A percentile compares a stretch with the other conserved stretches of the same genome.
phyloP scores from a whole-genome alignment of 2,797 vertebrate genomes.

The Notolepis coatsorum region DNA sequence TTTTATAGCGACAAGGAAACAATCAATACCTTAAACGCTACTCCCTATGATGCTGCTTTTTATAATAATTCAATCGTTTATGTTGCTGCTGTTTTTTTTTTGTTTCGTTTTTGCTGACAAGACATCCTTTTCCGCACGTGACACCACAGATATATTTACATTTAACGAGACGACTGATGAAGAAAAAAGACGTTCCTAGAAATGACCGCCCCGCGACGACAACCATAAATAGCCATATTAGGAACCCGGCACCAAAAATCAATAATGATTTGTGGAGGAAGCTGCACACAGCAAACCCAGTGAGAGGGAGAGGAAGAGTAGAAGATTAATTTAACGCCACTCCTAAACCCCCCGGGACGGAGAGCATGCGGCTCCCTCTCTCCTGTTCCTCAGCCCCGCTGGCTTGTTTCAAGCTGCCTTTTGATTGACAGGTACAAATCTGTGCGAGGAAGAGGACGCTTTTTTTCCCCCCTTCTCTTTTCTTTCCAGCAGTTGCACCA shows the following conservation, averaged over 20 bases:
- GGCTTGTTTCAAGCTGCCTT: constrained; percentile 78
- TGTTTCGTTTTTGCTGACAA: background rate
- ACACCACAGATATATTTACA: constrained; percentile 6
- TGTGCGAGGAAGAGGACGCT: constrained; percentile 77
- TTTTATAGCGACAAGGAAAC: too few relatives aligned
- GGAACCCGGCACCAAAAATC: constrained; percentile 63
- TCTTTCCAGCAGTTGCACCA: constrained; percentile 75
- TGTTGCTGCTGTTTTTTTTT: background rate
- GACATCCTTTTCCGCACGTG: too few relatives aligned
- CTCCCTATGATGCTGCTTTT: too few relatives aligned
- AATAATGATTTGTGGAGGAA: constrained; percentile 71
- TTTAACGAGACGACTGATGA: constrained; percentile 23
- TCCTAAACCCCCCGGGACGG: constrained; percentile 81
- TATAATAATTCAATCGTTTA: background rate
- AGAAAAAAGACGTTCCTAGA: constrained; percentile 12
- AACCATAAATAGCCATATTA: constrained; percentile 64
- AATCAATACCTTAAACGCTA: too few relatives aligned
- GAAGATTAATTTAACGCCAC: constrained; percentile 84
- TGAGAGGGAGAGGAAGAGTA: constrained; percentile 76
- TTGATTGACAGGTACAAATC: constrained; percentile 88
- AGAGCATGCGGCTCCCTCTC: constrained; percentile 71
- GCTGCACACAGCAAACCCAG: constrained; percentile 70
- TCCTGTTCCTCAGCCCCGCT: constrained; percentile 76
- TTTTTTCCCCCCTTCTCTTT: too few relatives aligned
- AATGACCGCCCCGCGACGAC: constrained; percentile 51